phyloP scores from a whole-genome alignment of 2,888 invertebrate genomes.

The Eustalomyia histrio region DNA sequence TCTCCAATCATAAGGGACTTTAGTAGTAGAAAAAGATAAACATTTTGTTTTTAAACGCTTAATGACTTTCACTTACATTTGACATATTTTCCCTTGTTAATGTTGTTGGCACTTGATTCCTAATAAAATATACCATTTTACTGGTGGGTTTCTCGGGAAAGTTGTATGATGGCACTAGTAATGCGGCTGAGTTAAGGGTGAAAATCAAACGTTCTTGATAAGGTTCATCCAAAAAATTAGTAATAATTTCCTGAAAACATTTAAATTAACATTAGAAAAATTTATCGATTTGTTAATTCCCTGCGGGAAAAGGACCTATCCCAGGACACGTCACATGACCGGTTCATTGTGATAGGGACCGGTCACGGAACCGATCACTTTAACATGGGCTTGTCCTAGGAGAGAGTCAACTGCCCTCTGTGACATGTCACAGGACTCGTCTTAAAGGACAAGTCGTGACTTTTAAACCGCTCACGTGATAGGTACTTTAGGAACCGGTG shows the following conservation, averaged over 20 bases:
- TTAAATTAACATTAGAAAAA: not conserved
- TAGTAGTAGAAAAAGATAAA: no score
- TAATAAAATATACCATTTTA: conserved; percentile 89
- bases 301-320: no score
- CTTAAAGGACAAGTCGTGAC: no score
- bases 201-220: conserved; percentile 81
- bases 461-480: no score
- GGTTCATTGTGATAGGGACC: no score
- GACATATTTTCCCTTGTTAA: conserved; percentile 83
- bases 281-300: no score
- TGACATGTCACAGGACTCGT: no score
- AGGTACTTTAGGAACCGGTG: no score
- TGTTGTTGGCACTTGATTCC: conserved; percentile 81
- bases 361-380: no score
- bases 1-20: conserved; percentile 85
- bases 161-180: conserved; percentile 83
- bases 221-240: conserved; percentile 81
- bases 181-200: conserved; percentile 83
- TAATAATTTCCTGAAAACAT: conserved; percentile 80
- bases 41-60: not conserved
- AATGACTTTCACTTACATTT: conserved; percentile 67
- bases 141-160: conserved; percentile 83
- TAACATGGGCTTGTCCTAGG: no score
- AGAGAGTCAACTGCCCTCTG: no score
- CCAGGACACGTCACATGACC: no score